Evolutionary conservation across 2,888 invertebrate genomes (phyloP), one percentile per base, ranked within the genome.

Genomic region (Trichacis sp.): DNA sequence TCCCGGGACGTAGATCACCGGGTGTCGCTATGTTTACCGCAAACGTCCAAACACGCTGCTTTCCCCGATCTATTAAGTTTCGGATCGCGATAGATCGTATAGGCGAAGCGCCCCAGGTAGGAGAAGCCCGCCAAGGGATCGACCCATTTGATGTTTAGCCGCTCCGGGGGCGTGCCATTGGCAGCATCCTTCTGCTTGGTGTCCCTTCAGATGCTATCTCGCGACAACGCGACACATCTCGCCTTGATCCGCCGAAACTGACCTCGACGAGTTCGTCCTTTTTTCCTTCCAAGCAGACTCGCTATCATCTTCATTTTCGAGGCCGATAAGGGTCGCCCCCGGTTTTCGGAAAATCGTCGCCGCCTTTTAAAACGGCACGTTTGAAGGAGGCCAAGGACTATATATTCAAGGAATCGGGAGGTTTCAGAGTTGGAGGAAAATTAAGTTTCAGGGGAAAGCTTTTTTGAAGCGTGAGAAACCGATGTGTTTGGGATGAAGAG

Each of bases 1-100:
- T 78, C 76, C 76, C 75, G 61, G 62, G 60, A 71, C 79, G 80
- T 83, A 82, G 76, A 83, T 83, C 83, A 83, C 78, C 75, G 76
- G 79, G 78, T 83, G 83, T 83, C 82, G 79, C 77, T 78, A 75
- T 83, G 83, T 83, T 83, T 83, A 83, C 83, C 83, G 66, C 83
- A 83, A 83, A 83, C 81, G 81, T 82, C 82, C 79, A 83, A 83
- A 83, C 82, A 83, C 74, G 73, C 74, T 68, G 70, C 70, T 72
- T 76, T 76, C 73, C 69, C 63, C 74, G 76, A 74, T 83, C 82
- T 82, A 81, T 83, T 83, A 83, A 80, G 79, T 77, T 60, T 68
- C 56, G 66, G 64, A 58, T 58, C 60, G 61, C 68, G 52, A 70
- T 64, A 56, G 67, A 70, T 71, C 64, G 69, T 69, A 33, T 33